These are phyloP conservation scores for Chrysina gloriosa DNA, from an alignment of 2,888 invertebrate genomes.

Conservation along the genomic window DNA sequence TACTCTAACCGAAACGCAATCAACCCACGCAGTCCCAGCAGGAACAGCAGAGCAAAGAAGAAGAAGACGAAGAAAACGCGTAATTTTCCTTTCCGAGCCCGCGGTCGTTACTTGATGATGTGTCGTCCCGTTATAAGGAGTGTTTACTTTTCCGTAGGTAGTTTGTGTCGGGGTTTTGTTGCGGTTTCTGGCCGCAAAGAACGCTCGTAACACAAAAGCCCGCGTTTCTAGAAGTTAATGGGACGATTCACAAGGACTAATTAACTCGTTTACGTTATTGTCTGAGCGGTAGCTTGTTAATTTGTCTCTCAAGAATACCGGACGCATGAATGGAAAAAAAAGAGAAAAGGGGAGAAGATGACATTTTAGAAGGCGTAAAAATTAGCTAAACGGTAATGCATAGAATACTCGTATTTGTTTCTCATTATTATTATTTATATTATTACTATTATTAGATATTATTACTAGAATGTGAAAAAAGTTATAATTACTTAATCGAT, in stretches of 20 bases:
- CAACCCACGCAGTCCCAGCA: too few species aligned
- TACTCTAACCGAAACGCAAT: background rate
- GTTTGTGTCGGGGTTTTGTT: background rate
- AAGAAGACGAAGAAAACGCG: background rate
- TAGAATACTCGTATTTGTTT: too few species aligned
- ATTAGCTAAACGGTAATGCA: too few species aligned
- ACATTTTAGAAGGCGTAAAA: too few species aligned
- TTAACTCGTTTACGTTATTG: slow-evolving; percentile 18
- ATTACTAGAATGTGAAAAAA: too few species aligned
- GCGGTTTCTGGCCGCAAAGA: background rate
- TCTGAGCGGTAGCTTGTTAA: background rate
- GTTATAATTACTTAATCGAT: too few species aligned
- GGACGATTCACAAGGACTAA: background rate
- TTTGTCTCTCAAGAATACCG: background rate
- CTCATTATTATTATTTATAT: too few species aligned
- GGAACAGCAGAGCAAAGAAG: background rate
- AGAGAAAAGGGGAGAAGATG: too few species aligned
- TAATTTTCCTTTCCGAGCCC: too few species aligned
- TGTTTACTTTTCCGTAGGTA: background rate
- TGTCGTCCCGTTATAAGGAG: slow-evolving; percentile 12
- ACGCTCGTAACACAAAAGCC: background rate
- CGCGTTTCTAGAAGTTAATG: background rate
- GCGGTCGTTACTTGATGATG: background rate
- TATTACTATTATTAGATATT: too few species aligned
- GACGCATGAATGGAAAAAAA: background rate